Evolutionary conservation across 1,140 invertebrate species (phyloP), one percentile per base, ranked within the genome.

Genomic region (Ceratosolen fusciceps): DNA sequence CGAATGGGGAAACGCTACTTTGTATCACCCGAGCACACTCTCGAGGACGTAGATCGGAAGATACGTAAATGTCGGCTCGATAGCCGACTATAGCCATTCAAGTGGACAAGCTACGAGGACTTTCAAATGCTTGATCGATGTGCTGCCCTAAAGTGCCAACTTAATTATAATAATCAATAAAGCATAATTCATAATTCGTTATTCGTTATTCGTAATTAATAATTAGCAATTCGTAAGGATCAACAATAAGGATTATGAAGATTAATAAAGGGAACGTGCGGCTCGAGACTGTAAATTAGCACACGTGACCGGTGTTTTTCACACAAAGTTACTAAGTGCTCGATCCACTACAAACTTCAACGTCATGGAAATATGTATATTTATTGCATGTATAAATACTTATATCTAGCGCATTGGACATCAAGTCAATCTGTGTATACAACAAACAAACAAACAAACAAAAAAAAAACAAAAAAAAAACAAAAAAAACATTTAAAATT

Each of bases 1-100:
- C 52, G 89, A 90, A 79, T 90, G 89, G 89, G 88, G 89, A 4
- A 89, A 90, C 19, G 87, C 86, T 0, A 89, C 89, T 9, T 83
- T 90, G 67, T 90, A 90, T 75, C 89, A 90, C 81, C 89, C 87
- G 0, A 90, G 89, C 58, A 90, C 89, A 19, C 81, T 90, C 19
- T 90, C 89, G 0, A 86, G 88, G 82, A 74, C 88, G 34, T 90
- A 81, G 84, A 58, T 43, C 43, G 31, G 24, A 0, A 1, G 26
- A 31, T n/a, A n/a, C n/a, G n/a, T 58, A 12, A 43, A 34, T 43
- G 34, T 37, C 29, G 9, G 2, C 9, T 58, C 31, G 19, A 10
- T 5, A 74, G 26, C n/a, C 8, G 16, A 76, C 52, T 37, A 3
- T n/a, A 49, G 67, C 21, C 65, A 47, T 52, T 37, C 43, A 14